phyloP scores from a whole-genome alignment of 2,797 vertebrate species.

The Agapornis canus region DNA sequence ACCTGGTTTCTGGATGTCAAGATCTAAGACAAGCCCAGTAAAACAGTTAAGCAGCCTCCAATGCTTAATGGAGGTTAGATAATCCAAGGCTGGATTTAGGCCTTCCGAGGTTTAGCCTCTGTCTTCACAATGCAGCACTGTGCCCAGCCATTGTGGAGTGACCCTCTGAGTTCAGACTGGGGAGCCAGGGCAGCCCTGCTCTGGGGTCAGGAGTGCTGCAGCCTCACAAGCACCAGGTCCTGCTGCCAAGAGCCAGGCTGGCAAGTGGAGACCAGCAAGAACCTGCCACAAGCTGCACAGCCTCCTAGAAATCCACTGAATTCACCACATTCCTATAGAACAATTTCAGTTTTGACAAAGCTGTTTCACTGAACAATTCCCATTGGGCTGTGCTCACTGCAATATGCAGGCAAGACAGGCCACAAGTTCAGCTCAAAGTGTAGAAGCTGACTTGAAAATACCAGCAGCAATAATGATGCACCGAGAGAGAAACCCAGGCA shows the following conservation, averaged over 20 bases:
- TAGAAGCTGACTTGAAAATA: not conserved
- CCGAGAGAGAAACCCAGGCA: not conserved
- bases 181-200: not conserved
- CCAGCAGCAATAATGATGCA: not conserved
- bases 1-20: not conserved
- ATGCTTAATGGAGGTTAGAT: not conserved
- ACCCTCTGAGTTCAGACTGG: not conserved
- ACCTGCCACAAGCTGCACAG: not conserved
- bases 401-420: not conserved
- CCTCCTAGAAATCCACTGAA: not conserved
- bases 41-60: not conserved
- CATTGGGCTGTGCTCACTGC: not conserved
- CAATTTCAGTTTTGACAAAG: not conserved
- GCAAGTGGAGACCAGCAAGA: not conserved
- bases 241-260: not conserved
- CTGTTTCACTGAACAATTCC: rapidly evolving
- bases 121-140: rapidly evolving
- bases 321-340: not conserved
- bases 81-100: not conserved
- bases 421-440: not conserved
- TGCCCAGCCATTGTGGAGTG: rapidly evolving
- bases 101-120: not conserved
- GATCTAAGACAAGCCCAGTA: not conserved
- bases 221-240: not conserved
- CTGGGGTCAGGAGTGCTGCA: not conserved